Conservation (phyloP, 2,113 vertebrate species). For the Aleadryas rufinucha region DNA sequence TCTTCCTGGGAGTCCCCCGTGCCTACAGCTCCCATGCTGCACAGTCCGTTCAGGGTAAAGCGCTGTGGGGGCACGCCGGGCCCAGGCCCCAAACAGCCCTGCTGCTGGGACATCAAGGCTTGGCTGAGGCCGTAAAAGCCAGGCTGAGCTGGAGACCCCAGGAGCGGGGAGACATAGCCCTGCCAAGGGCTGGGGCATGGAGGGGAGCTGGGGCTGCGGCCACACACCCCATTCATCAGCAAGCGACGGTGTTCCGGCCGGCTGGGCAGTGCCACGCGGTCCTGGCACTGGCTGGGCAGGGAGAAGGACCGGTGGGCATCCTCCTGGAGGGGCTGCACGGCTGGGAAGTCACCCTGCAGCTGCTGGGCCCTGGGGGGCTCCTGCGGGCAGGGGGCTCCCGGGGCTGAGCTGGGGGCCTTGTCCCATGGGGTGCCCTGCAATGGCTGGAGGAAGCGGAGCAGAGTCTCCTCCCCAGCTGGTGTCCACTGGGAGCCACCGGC, state of each 20-base stretch:
- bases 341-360: neutral
- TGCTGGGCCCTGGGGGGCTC: neutral
- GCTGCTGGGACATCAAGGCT: neutral
- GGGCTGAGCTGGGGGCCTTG: neutral
- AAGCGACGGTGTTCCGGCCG: neutral
- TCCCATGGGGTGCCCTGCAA: neutral
- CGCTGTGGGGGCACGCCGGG: rapidly evolving
- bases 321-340: neutral
- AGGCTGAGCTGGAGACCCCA: neutral
- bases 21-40: rapidly evolving
- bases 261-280: rapidly evolving
- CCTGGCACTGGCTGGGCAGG: neutral
- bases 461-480: neutral
- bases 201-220: neutral
- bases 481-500: neutral
- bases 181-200: neutral
- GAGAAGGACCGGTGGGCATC: neutral
- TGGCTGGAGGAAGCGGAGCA: neutral
- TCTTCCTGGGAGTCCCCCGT: neutral
- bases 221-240: neutral
- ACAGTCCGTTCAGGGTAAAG: neutral
- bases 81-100: neutral
- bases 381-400: rapidly evolving
- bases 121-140: neutral
- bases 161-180: neutral